A percentile compares a stretch with the other conserved stretches of the same genome.
These are phyloP conservation scores for Ceratothoa steindachneri DNA, from an alignment of 2,888 invertebrate species.

Conservation along the genomic window DNA sequence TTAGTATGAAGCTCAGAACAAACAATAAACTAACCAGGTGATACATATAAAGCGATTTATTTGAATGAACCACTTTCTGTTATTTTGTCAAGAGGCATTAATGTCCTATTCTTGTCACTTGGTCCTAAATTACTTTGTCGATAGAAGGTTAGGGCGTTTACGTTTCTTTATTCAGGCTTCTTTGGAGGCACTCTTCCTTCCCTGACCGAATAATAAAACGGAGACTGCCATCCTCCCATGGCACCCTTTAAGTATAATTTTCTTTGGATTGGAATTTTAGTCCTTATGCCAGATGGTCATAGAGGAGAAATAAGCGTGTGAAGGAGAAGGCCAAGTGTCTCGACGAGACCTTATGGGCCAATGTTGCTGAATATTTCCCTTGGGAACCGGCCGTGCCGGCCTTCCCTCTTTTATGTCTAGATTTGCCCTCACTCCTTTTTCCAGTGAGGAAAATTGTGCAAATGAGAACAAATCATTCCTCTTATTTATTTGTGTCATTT, in stretches of 20 bases:
- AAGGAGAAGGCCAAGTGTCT: slow-evolving; percentile 6
- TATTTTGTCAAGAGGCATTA: background rate
- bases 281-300: background rate
- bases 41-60: too few relatives aligned
- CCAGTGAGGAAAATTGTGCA: background rate
- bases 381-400: background rate
- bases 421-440: slow-evolving; percentile 5
- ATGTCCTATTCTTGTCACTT: background rate
- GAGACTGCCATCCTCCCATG: background rate
- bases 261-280: background rate
- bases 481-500: slow-evolving; percentile 11
- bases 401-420: slow-evolving; percentile 10
- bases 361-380: slow-evolving; percentile 13
- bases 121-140: background rate
- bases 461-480: slow-evolving; percentile 5
- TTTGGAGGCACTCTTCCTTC: background rate
- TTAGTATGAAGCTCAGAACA: too few relatives aligned
- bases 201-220: slow-evolving; percentile 9
- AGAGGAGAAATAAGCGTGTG: background rate
- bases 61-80: background rate
- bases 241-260: slow-evolving; percentile 10
- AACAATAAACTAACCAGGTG: too few relatives aligned
- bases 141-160: too few relatives aligned
- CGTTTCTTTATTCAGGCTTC: background rate
- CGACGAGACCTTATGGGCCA: slow-evolving; percentile 6